Percentiles rank a stretch among this genome's conserved stretches.
Evolutionary conservation across 2,113 vertebrate species (phyloP).

Genomic region (Dunckerocampus dactyliophorus): DNA sequence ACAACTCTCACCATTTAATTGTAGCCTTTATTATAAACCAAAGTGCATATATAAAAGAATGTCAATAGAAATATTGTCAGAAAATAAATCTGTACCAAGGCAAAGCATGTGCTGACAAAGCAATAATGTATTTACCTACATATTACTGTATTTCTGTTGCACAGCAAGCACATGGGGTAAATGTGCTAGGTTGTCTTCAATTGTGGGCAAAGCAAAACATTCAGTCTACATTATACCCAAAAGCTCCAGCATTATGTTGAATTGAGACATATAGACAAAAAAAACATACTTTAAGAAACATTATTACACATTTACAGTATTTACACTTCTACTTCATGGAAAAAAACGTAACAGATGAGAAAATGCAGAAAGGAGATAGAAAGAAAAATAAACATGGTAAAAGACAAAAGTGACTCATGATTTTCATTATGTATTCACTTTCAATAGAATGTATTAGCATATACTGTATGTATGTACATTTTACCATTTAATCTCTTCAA

Average conservation of each 20-base stretch:
- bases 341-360: neutral
- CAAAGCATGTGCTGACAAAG: slow-evolving; percentile 16
- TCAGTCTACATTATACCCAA: neutral
- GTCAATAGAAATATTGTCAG: slow-evolving; percentile 40
- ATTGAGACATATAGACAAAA: neutral
- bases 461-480: slow-evolving; percentile 48
- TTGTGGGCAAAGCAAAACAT: neutral
- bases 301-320: slow-evolving; percentile 29
- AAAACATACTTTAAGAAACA: neutral
- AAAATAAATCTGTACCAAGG: slow-evolving; percentile 47
- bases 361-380: neutral
- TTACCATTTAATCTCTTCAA: slow-evolving; percentile 19
- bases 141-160: slow-evolving; percentile 20
- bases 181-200: slow-evolving; percentile 5
- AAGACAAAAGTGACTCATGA: slow-evolving; percentile 7
- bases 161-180: slow-evolving; percentile 42
- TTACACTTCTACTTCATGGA: slow-evolving; percentile 3
- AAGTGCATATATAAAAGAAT: slow-evolving; percentile 36
- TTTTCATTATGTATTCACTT: slow-evolving; percentile 10
- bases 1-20: neutral
- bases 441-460: slow-evolving; percentile 44
- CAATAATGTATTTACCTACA: neutral
- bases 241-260: slow-evolving; percentile 3
- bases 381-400: neutral
- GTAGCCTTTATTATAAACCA: slow-evolving; percentile 19